These are phyloP conservation scores for Ammospiza caudacuta DNA, from an alignment of 2,113 vertebrate species.

Conservation along the genomic window DNA sequence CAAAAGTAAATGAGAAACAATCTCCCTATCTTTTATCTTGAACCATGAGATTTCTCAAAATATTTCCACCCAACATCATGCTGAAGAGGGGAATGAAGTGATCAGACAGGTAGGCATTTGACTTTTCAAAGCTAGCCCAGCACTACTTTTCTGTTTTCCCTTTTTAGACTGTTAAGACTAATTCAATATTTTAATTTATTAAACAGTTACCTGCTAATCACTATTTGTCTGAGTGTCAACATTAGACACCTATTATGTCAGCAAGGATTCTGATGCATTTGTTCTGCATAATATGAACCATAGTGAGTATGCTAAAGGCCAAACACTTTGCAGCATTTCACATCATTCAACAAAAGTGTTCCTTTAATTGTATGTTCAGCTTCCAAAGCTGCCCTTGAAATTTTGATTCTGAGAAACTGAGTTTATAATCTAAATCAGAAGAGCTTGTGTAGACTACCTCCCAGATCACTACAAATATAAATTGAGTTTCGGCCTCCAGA, in stretches of 20 bases:
- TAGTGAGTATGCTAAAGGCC: not conserved
- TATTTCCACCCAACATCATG: not conserved
- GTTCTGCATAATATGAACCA: not conserved
- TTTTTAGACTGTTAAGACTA: not conserved
- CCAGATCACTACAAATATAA: not conserved
- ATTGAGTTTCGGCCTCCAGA: not conserved
- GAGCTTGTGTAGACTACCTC: not conserved
- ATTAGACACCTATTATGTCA: not conserved
- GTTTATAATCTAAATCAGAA: not conserved
- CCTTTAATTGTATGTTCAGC: not conserved
- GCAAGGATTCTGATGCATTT: not conserved
- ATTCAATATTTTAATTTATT: not conserved
- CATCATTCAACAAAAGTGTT: not conserved
- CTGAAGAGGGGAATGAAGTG: not conserved
- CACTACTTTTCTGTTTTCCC: not conserved
- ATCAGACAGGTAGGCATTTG: not conserved
- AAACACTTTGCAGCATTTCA: not conserved
- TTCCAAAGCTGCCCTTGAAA: not conserved
- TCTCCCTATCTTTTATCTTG: not conserved
- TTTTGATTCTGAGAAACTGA: not conserved
- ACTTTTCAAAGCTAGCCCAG: not conserved
- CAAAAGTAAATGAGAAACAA: not conserved
- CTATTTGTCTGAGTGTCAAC: not conserved
- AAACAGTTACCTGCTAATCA: not conserved
- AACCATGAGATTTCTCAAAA: not conserved